Percentiles rank a stretch among this genome's conserved stretches.
These are phyloP conservation scores for Acanthornis magna DNA, from an alignment of 2,797 vertebrate species.

Conservation along the genomic window DNA sequence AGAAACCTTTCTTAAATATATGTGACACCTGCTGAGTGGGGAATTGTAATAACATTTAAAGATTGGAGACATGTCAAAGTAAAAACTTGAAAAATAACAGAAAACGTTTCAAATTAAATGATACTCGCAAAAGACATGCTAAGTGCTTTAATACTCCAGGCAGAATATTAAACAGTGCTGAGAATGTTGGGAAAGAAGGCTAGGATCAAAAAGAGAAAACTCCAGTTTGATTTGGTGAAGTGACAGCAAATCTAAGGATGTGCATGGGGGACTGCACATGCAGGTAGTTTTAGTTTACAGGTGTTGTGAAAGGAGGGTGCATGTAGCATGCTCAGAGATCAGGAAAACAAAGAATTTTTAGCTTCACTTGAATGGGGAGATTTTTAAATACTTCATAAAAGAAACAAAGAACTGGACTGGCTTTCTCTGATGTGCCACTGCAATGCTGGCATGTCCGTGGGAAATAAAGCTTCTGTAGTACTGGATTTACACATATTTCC, in stretches of 20 bases:
- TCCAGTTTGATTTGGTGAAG: not conserved
- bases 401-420: not conserved
- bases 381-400: not conserved
- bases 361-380: not conserved
- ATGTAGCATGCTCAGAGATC: no score
- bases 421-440: not conserved
- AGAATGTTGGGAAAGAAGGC: not conserved
- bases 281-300: not conserved
- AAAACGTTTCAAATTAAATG: not conserved
- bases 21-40: not conserved
- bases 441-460: not conserved
- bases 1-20: not conserved
- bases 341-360: not conserved
- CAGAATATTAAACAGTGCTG: not conserved
- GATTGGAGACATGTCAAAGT: accelerated
- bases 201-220: not conserved
- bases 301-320: not conserved
- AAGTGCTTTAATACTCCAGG: not conserved
- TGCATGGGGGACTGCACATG: accelerated
- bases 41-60: not conserved
- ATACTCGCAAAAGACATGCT: not conserved
- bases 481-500: not conserved
- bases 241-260: not conserved
- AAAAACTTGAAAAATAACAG: not conserved
- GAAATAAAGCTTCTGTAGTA: not conserved